Base-by-base conservation (phyloP, 35 echinoderm and acorn worm species). In the Holothuria glaberrima region DNA sequence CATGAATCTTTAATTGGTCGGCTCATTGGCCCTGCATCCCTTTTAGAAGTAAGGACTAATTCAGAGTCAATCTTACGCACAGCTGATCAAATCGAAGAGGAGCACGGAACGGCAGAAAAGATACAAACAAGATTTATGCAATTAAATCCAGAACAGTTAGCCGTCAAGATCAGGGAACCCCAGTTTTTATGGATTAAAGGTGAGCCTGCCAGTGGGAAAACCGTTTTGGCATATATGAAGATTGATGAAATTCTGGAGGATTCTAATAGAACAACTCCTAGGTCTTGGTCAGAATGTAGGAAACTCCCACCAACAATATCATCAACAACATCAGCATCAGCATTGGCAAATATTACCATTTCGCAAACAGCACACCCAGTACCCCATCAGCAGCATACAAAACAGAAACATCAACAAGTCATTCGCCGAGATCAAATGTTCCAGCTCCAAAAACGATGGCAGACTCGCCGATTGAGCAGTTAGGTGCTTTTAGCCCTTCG, bases 61-160 rank as follows among this genome's bases (percentile, higher is more conserved):
- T 20, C 80, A 4, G 80, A 84, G n/a, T 59, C 80, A 31, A 38
- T 84, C 6, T 12, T 22, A 19, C 12, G 56, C 19, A 84, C 80
- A 5, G 80, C 25, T 61, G 32, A 13, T 52, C 80, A 84, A 38
- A 84, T 84, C 20, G 56, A 27, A 38, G 80, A 84, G 19, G 33
- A 61, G 28, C 59, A 84, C 9, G 80, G 80, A 58, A 84, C 80
- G 33, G 80, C 80, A 0, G 7, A 9, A 60, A 84, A 61, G 13
- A 84, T 84, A 10, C n/a, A 58, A 10, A 17, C 25, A 1, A 48
- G 80, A 20, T 10, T 34, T 19, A 36, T 24, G 10, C 73, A 22
- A 32, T 82, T 82, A 58, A 82, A 57, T 58, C 79, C 79, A 24
- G 79, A 82, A 82, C 79, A 82, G 30, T 18, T 82, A 58, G 46